These are phyloP conservation scores for Melanogrammus aeglefinus DNA, from an alignment of 2,797 vertebrate species.

Conservation along the genomic window DNA sequence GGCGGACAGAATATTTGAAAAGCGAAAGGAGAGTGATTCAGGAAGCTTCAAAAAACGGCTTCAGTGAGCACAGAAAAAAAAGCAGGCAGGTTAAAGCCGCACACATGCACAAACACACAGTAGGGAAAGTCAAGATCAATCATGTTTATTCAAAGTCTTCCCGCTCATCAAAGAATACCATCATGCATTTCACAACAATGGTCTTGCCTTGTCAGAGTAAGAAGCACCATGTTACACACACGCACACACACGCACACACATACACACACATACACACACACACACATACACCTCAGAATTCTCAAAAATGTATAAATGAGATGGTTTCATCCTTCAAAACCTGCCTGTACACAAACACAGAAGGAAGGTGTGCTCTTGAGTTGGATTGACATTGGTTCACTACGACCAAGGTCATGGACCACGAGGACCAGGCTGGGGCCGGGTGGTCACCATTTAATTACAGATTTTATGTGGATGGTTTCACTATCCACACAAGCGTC, in stretches of 20 bases:
- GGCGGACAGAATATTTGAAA: constrained; percentile 50
- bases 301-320: too few relatives aligned
- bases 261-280: constrained; percentile 35
- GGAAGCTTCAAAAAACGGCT: constrained; percentile 64
- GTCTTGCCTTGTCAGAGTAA: constrained; percentile 60
- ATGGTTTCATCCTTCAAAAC: background rate
- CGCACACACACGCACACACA: constrained; percentile 36
- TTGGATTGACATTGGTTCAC: background rate
- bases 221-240: too few relatives aligned
- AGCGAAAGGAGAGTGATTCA: constrained; percentile 53
- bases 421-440: background rate
- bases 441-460: background rate
- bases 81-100: constrained; percentile 27
- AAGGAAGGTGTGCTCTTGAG: background rate
- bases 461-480: background rate
- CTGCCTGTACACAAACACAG: background rate
- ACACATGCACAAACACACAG: constrained; percentile 22
- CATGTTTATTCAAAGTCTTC: constrained; percentile 66
- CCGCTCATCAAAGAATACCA: constrained; percentile 65
- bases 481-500: background rate
- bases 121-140: constrained; percentile 43
- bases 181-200: constrained; percentile 64
- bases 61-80: constrained; percentile 59
- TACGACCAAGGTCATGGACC: background rate
- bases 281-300: constrained; percentile 6